Conservation (phyloP, 2,113 vertebrate genomes). For the Casuarius casuarius region DNA sequence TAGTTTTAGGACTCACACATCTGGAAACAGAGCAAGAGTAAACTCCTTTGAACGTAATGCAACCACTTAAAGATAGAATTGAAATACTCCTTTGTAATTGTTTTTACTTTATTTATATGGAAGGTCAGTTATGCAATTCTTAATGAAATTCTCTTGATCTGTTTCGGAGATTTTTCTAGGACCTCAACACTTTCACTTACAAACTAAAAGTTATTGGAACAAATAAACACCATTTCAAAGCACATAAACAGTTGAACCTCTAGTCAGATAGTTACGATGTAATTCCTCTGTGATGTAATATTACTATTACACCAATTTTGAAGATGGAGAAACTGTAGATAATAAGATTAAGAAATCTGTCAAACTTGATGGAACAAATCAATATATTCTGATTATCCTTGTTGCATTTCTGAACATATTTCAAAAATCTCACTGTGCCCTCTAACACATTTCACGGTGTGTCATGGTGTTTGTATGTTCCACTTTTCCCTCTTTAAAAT, state of each 20-base stretch:
- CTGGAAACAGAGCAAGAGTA: not conserved
- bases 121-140: not conserved
- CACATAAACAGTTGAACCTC: not conserved
- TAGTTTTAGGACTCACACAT: not conserved
- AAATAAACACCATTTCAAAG: not conserved
- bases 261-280: not conserved
- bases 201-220: not conserved
- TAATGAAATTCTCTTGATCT: not conserved
- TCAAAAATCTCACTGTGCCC: not conserved
- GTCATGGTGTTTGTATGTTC: not conserved
- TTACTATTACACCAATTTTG: not conserved
- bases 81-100: not conserved
- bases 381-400: not conserved
- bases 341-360: not conserved
- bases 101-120: not conserved
- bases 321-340: not conserved
- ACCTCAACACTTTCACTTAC: not conserved
- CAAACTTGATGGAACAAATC: not conserved
- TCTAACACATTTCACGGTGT: not conserved
- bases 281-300: not conserved
- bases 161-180: not conserved
- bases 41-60: not conserved
- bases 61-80: not conserved
- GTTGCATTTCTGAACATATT: not conserved
- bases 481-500: not conserved